Evolutionary conservation across 1,140 invertebrate species (phyloP), one percentile per base, ranked within the genome.

Genomic region (Megalonaias nervosa): DNA sequence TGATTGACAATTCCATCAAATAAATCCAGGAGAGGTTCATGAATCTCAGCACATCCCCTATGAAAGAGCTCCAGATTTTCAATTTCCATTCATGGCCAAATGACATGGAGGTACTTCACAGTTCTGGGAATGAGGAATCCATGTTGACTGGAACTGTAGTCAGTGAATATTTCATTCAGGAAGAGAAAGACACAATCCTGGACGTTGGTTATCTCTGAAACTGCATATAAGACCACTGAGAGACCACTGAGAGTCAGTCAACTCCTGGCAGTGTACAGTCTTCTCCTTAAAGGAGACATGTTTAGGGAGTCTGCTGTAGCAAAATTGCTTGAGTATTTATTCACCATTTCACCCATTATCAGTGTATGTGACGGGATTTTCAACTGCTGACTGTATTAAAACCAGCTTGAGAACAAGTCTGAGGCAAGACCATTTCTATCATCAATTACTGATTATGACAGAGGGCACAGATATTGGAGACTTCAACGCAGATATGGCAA

Each of bases 21-120:
- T 77, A 77, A 56, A 58, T 77, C n/a, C 70, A 77, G 21, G 38
- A 70, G 26, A 71, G 67, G 61, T 77, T 77, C 48, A 23, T 38
- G 17, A 64, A 71, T 23, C 38, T 59, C 9, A 21, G 56, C 64
- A 55, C 58, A 58, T n/a, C 57, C 6, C 67, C 74, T 1, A 57
- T 21, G 48, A 62, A n/a, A 13, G 38, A 61, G 19, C 19, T 68
- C 23, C 57, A 70, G 17, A 31, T 76, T 15, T 76, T 76, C 38
- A 69, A 70, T 38, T 76, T 70, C 59, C 67, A 64, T 48, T 21
- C 31, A 23, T 77, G 75, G 38, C 68, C 75, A 48, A 21, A 66
- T 14, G 60, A 31, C 14, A 55, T 19, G 21, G 38, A 64, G 26
- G 75, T 71, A 71, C 15, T 77, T 56, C 55, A 38, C n/a, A 17